Base-by-base conservation (phyloP, 2,113 vertebrate genomes). In the Syngnathus typhle region DNA sequence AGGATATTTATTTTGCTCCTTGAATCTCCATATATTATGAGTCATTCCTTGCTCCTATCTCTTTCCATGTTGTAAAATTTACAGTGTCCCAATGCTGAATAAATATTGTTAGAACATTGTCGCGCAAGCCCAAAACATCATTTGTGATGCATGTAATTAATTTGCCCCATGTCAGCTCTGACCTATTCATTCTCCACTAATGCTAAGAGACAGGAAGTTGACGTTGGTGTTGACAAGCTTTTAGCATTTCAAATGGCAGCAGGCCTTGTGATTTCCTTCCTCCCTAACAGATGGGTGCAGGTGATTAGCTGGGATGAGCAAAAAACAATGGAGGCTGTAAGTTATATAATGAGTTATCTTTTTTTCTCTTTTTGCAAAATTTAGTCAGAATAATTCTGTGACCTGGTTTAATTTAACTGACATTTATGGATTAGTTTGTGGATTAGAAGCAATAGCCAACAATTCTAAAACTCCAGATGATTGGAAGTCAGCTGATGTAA, bases 11-110 rank as follows among this genome's bases (percentile, higher is more conserved):
- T 27, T 36, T 46, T 0, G 39, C 16, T 32, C 8, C 55, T 56
- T 69, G 2, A 60, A 10, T 37, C 59, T 68, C 21, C 67, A 47
- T 46, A 61, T 60, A 27, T 52, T 60, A 8, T 72, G 76, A 83
- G 72, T 82, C 76, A 76, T 41, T 44, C 39, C 1, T 19, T 49
- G 68, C 75, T 78, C 58, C 15, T 76, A 70, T 83, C 82, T 70
- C 68, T 75, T 77, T 76, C 69, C 71, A 73, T 66, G 69, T 74
- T 71, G 60, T 12, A 67, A 41, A 68, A 69, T 61, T 32, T 43
- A 43, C 49, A 70, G 32, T 1, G 46, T 61, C 67, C 67, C 69
- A 69, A 64, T 78, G 74, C 84, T 68, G 55, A 60, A 16, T 23
- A 44, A 72, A 23, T 58, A 66, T 54, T 64, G 65, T n/a, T 1